Conservation (phyloP, 64 coral and sea anemone species). For the Dendrophyllia cribrosa region DNA sequence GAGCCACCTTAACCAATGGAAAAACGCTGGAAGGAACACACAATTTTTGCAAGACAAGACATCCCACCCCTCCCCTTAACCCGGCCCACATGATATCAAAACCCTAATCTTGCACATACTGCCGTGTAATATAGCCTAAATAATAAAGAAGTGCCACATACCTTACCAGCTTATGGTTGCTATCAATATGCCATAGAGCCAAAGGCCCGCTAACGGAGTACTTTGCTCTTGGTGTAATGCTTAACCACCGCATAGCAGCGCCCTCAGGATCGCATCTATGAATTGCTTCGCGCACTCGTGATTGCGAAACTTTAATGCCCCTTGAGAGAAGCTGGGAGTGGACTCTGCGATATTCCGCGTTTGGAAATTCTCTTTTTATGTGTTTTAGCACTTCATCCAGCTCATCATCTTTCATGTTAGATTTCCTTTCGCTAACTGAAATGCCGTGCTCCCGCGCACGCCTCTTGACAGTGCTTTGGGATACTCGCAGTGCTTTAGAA, state of each 20-base stretch:
- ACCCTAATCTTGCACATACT: too few relatives aligned
- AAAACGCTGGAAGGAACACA: too few relatives aligned
- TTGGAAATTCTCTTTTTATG: slow-evolving; percentile 28
- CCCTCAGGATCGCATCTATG: slow-evolving; percentile 42
- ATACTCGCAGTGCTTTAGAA: slow-evolving; percentile 37
- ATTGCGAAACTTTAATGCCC: slow-evolving; percentile 9
- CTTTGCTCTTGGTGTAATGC: slow-evolving; percentile 24
- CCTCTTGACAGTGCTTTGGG: slow-evolving; percentile 27
- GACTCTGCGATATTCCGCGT: slow-evolving; percentile 1
- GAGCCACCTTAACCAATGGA: too few relatives aligned
- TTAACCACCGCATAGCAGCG: slow-evolving; percentile 26
- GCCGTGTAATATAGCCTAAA: too few relatives aligned
- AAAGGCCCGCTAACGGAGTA: slow-evolving; percentile 38
- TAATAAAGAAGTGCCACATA: slow-evolving; percentile 13
- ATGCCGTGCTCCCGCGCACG: neutral
- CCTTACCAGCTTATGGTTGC: slow-evolving; percentile 57
- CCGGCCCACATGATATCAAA: too few relatives aligned
- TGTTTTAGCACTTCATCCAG: slow-evolving; percentile 27
- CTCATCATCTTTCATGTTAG: slow-evolving; percentile 31
- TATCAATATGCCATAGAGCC: slow-evolving; percentile 48
- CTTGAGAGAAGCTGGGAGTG: neutral
- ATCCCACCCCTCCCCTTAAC: too few relatives aligned
- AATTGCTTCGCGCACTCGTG: slow-evolving; percentile 13
- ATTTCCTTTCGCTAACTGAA: slow-evolving; percentile 3
- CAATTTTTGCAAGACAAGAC: too few relatives aligned